Evolutionary conservation across 1,140 invertebrate species (phyloP), one percentile per base, ranked within the genome.

Genomic region (Leptinotarsa texana): DNA sequence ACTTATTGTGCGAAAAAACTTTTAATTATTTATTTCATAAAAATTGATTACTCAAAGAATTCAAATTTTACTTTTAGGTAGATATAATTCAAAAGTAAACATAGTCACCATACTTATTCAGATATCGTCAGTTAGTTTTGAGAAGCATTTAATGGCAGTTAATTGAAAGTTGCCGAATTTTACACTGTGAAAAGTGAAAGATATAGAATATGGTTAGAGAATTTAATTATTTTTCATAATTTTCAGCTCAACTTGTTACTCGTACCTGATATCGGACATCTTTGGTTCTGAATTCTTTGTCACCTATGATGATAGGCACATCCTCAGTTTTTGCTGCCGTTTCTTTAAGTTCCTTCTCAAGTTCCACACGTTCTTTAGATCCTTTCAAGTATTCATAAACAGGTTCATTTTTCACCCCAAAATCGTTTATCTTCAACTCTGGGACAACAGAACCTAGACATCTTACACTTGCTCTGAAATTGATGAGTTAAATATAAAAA

Each of bases 241-340:
- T 42, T 42, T 42, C 8, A 42, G 8, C 8, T 42, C 3, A 42
- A 11, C 33, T 42, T 3, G 8, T 42, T 57, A 57, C 92, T 88
- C 91, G 90, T 67, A 91, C 89, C 90, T 95, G 94, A 85, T 94
- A 92, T 77, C 89, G 88, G 27, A 93, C 90, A 78, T 92, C 87
- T 51, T 93, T 89, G 2, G 94, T 94, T 74, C 89, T 90, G 79
- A 94, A 93, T 85, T 94, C 93, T 85, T 98, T 90, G 76, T 93
- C 92, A 13, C 96, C 96, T 84, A 99, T 97, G 22, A 98, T 90
- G 82, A 99, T 93, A 0, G 97, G 97, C 66, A 98, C 90, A 77
- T 98, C 96, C 82, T 93, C 90, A 51, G 91, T 91, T 61, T 89
- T 88, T 22, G 84, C 86, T 27, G 90, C 87, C 80, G 90, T 91